phyloP scores from a whole-genome alignment of 2,888 invertebrate genomes.

The Baronia brevicornis region DNA sequence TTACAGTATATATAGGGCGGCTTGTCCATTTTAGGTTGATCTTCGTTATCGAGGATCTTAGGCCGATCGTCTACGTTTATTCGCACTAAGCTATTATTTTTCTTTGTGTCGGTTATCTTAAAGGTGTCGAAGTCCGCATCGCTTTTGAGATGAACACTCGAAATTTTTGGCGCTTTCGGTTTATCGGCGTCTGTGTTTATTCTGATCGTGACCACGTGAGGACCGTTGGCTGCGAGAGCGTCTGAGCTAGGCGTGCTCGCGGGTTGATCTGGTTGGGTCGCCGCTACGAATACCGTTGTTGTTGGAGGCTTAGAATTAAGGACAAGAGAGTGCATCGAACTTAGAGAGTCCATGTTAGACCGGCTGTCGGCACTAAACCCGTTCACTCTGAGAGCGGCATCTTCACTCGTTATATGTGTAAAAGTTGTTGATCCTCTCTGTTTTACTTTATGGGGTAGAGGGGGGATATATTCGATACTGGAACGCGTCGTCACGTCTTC shows the following conservation, averaged over 20 bases:
- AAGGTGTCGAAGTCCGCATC: slow-evolving; percentile 60
- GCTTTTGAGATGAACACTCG: slow-evolving; percentile 67
- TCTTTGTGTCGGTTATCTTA: slow-evolving; percentile 56
- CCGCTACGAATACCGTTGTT: slow-evolving; percentile 74
- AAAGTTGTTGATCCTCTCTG: slow-evolving; percentile 62
- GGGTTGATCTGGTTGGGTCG: slow-evolving; percentile 67
- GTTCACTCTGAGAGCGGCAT: slow-evolving; percentile 39
- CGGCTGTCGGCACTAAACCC: slow-evolving; percentile 47
- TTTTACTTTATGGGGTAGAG: slow-evolving; percentile 75
- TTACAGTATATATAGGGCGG: slow-evolving; percentile 79
- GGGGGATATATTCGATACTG: slow-evolving; percentile 67
- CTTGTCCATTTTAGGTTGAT: slow-evolving; percentile 56
- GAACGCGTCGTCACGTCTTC: slow-evolving; percentile 69
- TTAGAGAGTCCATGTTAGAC: slow-evolving; percentile 50
- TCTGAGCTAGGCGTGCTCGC: slow-evolving; percentile 61
- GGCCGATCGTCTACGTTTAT: slow-evolving; percentile 73
- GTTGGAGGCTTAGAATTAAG: slow-evolving; percentile 71
- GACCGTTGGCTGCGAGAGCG: slow-evolving; percentile 53
- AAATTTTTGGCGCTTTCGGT: slow-evolving; percentile 65
- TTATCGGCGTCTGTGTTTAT: slow-evolving; percentile 78
- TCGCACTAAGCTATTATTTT: slow-evolving; percentile 74
- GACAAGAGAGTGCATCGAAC: slow-evolving; percentile 75
- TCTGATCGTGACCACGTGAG: slow-evolving; percentile 82
- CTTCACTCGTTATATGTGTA: slow-evolving; percentile 60
- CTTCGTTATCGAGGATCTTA: slow-evolving; percentile 71